phyloP scores from a whole-genome alignment of 1,140 invertebrate genomes.

The Semibalanus balanoides region DNA sequence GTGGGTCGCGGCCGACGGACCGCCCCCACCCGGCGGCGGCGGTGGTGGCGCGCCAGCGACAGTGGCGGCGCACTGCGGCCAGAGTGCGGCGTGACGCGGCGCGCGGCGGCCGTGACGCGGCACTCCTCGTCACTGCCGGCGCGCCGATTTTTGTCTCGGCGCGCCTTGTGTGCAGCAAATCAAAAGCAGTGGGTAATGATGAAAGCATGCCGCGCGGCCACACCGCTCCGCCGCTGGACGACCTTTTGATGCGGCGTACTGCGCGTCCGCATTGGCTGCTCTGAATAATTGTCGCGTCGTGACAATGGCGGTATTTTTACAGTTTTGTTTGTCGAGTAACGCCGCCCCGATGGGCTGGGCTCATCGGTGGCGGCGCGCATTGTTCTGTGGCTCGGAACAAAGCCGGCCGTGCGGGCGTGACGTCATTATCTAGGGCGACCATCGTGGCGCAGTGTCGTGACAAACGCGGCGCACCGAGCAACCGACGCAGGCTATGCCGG shows the following conservation, averaged over 20 bases:
- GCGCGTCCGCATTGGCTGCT: not conserved
- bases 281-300: not conserved
- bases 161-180: not conserved
- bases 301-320: not conserved
- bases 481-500: not conserved
- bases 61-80: not conserved
- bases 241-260: not conserved
- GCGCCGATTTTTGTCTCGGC: not conserved
- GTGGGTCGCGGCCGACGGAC: not conserved
- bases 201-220: not conserved
- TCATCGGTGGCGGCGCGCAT: not conserved
- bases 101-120: not conserved
- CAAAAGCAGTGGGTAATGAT: not conserved
- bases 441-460: not conserved
- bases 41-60: not conserved
- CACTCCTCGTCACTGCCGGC: not conserved
- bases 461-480: not conserved
- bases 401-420: not conserved
- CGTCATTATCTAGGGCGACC: not conserved
- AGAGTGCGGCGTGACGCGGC: not conserved
- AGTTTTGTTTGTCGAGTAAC: conserved; percentile 1
- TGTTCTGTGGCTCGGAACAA: conserved; percentile 1
- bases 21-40: too few species aligned
- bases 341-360: not conserved
- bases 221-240: not conserved